Base-by-base conservation (phyloP, 2,113 vertebrate genomes). In the Hippoglossus stenolepis region DNA sequence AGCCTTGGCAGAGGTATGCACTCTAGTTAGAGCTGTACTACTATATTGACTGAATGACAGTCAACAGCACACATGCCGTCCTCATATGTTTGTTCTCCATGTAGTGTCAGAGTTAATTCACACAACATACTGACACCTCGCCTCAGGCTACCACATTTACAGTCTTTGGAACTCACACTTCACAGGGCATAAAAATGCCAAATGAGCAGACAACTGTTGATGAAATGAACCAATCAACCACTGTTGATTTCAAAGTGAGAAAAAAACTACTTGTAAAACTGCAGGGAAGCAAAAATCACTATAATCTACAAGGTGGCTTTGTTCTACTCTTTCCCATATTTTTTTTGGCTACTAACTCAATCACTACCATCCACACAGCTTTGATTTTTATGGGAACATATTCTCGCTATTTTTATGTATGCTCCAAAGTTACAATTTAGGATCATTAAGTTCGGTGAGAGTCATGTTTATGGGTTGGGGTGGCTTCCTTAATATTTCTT, bases 401-500 rank as follows among this genome's bases (percentile, higher is more conserved):
- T 14, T 18, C 61, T 73, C 35, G 51, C 45, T 70, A 17, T 69
- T 71, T 78, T 58, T 73, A 70, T 64, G 61, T 26, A 62, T n/a
- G 26, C 35, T 60, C 23, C 77, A 76, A 63, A 70, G 49, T 67
- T 82, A 65, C 73, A 65, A 81, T 75, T 80, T 62, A 67, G 40
- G 67, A 59, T 63, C 23, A 31, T 80, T 75, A 73, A 49, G 57
- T 70, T 83, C 21, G 75, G 56, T 24, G 53, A 49, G 24, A 79
- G 45, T 60, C 68, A 18, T 83, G 53, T 87, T 88, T 69, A 68
- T 77, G 26, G 72, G 70, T 70, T 40, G 15, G n/a, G 38, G 56
- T 26, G 69, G 58, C 59, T 75, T 74, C 70, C 18, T 80, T 82
- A 78, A 86, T 85, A 84, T 82, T 73, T 75, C 70, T 72, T 18